Evolutionary conservation across 2,888 invertebrate species (phyloP).

Genomic region (Apodemia mormo): DNA sequence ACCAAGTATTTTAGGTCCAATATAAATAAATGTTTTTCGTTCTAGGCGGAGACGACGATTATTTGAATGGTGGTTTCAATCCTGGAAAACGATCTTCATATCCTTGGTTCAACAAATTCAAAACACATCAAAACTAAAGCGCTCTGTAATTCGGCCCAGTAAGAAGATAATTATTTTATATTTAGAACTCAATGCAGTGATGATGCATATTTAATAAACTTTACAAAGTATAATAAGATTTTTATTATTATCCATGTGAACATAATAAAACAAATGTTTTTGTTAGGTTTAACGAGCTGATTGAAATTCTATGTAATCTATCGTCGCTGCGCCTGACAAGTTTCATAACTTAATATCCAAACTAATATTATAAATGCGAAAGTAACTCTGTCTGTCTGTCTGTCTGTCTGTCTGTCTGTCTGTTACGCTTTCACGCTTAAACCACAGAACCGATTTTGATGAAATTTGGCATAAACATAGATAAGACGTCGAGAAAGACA

Average conservation of each 20-base stretch:
- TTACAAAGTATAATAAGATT: background rate
- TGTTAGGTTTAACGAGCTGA: no score
- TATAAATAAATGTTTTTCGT: constrained; percentile 12
- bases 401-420: no score
- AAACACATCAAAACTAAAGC: background rate
- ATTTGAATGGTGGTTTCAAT: constrained; percentile 61
- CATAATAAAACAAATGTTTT: background rate
- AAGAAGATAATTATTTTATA: background rate
- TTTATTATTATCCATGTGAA: background rate
- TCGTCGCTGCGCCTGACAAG: no score
- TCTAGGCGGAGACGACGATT: constrained; percentile 60
- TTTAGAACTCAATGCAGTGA: background rate
- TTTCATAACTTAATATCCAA: no score
- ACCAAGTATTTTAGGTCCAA: no score
- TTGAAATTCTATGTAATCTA: no score
- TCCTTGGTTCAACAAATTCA: constrained; percentile 12
- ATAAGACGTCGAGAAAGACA: no score
- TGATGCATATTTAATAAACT: background rate
- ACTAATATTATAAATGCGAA: no score
- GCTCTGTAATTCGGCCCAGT: background rate
- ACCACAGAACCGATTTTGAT: no score
- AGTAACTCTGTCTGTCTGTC: no score
- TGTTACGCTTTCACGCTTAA: no score
- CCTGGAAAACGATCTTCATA: constrained; percentile 58
- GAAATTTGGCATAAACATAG: no score